phyloP scores from a whole-genome alignment of 2,888 invertebrate species.

The Deroplatys truncata region DNA sequence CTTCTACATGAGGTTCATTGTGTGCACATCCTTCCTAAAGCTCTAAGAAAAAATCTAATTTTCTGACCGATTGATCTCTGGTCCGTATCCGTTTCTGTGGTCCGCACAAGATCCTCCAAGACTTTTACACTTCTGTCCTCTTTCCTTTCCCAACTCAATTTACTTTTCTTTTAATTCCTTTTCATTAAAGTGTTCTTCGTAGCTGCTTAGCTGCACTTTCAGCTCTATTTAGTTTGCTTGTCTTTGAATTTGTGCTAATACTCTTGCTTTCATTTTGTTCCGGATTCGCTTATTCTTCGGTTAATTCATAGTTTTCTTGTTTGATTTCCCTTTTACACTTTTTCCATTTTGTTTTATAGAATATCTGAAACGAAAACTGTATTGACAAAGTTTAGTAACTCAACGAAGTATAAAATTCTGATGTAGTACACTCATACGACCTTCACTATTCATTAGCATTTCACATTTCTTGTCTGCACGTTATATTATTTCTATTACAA shows the following conservation, averaged over 20 bases:
- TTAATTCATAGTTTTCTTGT: not conserved
- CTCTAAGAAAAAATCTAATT: not conserved
- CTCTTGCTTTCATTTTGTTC: too few species aligned
- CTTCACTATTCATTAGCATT: too few species aligned
- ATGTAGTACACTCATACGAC: too few species aligned
- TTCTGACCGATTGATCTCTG: not conserved
- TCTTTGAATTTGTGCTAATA: not conserved
- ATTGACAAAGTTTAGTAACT: too few species aligned
- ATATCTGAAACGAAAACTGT: too few species aligned
- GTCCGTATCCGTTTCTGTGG: not conserved
- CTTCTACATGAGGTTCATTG: not conserved
- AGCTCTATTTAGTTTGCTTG: not conserved
- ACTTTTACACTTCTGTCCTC: not conserved
- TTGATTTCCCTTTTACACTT: not conserved
- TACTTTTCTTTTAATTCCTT: not conserved
- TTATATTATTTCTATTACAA: too few species aligned
- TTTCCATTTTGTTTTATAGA: not conserved
- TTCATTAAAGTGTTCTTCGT: not conserved
- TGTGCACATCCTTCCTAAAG: not conserved
- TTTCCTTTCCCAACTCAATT: not conserved
- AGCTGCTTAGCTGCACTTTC: not conserved
- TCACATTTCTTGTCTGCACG: too few species aligned
- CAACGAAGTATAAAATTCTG: too few species aligned
- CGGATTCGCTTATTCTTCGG: not conserved
- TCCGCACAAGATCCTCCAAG: not conserved